Base-by-base conservation (phyloP, 2,888 invertebrate genomes). In the Pediacus dermestoides region DNA sequence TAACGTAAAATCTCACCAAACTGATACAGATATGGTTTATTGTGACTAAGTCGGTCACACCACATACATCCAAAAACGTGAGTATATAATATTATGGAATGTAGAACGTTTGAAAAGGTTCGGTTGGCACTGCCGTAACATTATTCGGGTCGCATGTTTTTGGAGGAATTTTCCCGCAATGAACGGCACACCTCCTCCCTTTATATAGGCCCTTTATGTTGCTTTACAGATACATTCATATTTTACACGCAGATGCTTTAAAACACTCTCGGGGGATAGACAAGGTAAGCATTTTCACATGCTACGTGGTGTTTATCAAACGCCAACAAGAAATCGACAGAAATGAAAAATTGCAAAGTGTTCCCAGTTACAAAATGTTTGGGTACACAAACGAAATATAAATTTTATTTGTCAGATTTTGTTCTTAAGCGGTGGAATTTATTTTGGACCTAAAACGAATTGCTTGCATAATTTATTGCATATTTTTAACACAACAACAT, bases 241-340 rank as follows among this genome's bases (percentile, higher is more conserved):
- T 18, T 18, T 18, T 18, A 18, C 21, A 18, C 21, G n/a, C 21
- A 18, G 21, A 18, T 18, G 21, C 21, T 18, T 18, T 18, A 18
- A 18, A 18, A 18, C 21, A 18, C 21, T n/a, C n/a, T 18, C 21
- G 21, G n/a, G 21, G n/a, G 21, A 18, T 18, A 18, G 21, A 18
- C 21, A 18, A 18, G 21, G n/a, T 18, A 18, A 18, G 21, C 21
- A 18, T 6, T 18, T 18, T n/a, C n/a, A n/a, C n/a, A n/a, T n/a
- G n/a, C n/a, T n/a, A n/a, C n/a, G n/a, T n/a, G n/a, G n/a, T n/a
- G n/a, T n/a, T n/a, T n/a, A n/a, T n/a, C n/a, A n/a, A n/a, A n/a
- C n/a, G n/a, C n/a, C n/a, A n/a, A n/a, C n/a, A n/a, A n/a, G n/a
- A n/a, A n/a, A n/a, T n/a, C n/a, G n/a, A n/a, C n/a, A n/a, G n/a